Evolutionary conservation across 1,140 invertebrate genomes (phyloP).

Genomic region (Calliopsis andreniformis): DNA sequence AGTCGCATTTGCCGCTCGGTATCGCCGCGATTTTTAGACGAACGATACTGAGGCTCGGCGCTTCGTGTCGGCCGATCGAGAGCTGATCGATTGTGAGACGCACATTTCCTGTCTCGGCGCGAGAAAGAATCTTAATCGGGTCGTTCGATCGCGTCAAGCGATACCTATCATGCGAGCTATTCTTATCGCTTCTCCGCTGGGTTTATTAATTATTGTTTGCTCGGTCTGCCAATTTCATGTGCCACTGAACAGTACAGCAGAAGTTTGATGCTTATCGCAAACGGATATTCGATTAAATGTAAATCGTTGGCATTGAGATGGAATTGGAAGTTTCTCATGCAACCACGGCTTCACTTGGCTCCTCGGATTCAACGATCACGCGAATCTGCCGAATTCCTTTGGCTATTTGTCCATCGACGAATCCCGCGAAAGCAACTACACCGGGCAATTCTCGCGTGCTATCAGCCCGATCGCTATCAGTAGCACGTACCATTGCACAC

Average conservation of each 20-base stretch:
- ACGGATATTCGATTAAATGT: background rate
- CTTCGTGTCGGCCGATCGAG: too few species aligned
- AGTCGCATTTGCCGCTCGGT: conserved; percentile 3
- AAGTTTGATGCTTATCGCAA: background rate
- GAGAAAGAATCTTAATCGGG: background rate
- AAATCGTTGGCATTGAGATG: too few species aligned
- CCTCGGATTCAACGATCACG: too few species aligned
- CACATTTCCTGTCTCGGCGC: background rate
- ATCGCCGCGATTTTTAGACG: background rate
- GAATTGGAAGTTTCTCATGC: background rate
- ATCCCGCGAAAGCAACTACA: background rate
- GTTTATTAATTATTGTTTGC: background rate
- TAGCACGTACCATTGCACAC: conserved; percentile 28
- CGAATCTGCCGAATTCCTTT: too few species aligned
- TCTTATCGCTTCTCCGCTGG: conserved; percentile 24
- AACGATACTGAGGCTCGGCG: too few species aligned
- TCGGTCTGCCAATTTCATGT: background rate
- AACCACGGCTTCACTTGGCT: background rate
- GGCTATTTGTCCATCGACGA: too few species aligned
- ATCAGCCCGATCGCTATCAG: conserved; percentile 28
- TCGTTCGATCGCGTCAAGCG: background rate
- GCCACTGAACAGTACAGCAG: background rate
- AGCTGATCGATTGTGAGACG: too few species aligned
- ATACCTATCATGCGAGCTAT: background rate
- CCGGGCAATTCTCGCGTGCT: background rate